These are phyloP conservation scores for Dendrolimus kikuchii DNA, from an alignment of 1,140 invertebrate genomes.

Conservation along the genomic window DNA sequence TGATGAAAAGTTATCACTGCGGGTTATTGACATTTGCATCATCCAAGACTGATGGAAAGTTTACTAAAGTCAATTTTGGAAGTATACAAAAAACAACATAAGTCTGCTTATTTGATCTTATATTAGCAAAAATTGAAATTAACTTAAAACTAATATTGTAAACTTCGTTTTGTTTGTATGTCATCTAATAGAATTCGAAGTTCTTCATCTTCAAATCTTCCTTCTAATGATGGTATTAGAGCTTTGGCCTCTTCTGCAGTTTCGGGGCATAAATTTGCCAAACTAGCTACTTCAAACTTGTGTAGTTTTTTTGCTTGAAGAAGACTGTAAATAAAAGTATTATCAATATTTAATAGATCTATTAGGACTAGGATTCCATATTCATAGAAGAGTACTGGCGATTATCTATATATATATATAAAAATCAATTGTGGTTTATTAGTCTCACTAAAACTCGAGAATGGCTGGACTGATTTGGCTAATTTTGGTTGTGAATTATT, in stretches of 20 bases:
- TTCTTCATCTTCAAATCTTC: constrained; percentile 97
- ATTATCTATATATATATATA: too few species aligned
- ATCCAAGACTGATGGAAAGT: too few species aligned
- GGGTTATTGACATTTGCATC: too few species aligned
- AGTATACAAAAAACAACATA: too few species aligned
- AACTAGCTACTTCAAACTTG: constrained; percentile 97
- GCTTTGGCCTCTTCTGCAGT: constrained; percentile 98
- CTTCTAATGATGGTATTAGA: constrained; percentile 95
- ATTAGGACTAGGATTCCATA: too few species aligned
- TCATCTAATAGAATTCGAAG: constrained; percentile 94
- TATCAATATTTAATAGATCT: too few species aligned
- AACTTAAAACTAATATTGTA: constrained; percentile 85
- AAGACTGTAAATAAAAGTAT: constrained; percentile 76
- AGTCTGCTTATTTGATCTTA: not conserved
- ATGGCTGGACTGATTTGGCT: too few species aligned
- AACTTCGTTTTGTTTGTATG: constrained; percentile 97
- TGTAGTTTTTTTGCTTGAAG: constrained; percentile 97
- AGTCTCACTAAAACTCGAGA: too few species aligned
- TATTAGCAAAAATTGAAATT: not conserved
- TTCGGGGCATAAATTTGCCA: constrained; percentile 98
- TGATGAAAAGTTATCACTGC: too few species aligned
- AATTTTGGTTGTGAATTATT: too few species aligned
- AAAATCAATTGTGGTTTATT: too few species aligned
- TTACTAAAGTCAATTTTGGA: too few species aligned
- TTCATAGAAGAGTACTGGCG: not conserved